A percentile compares a stretch with the other conserved stretches of the same genome.
phyloP scores from a whole-genome alignment of 2,888 invertebrate genomes.

The Hylaea fasciaria region DNA sequence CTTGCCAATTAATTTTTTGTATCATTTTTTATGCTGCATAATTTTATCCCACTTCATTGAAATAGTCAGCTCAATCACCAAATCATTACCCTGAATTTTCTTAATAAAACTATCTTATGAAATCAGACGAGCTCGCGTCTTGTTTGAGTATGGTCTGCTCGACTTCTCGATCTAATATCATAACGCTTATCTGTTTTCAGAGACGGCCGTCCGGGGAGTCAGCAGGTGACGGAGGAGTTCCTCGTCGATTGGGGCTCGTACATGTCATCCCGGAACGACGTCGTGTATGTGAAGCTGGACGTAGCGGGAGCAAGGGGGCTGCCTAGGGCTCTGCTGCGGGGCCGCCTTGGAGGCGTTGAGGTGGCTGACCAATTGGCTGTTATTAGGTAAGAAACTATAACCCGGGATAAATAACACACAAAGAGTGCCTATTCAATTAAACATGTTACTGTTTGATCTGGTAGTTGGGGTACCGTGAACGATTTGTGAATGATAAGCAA shows the following conservation, averaged over 20 bases:
- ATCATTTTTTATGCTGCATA: not conserved
- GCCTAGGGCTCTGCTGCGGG: conserved; percentile 92
- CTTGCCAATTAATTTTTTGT: conserved; percentile 12
- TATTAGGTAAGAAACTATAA: conserved; percentile 81
- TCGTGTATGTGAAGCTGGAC: conserved; percentile 95
- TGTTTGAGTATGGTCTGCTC: too few species aligned
- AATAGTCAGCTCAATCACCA: too few species aligned
- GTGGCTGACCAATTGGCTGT: conserved; percentile 96
- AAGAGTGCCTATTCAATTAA: not conserved
- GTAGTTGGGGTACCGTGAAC: too few species aligned
- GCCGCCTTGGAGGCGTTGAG: conserved; percentile 94
- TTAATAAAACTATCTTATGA: too few species aligned
- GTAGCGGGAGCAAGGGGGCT: conserved; percentile 94
- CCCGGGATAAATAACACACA: not conserved
- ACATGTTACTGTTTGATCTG: too few species aligned
- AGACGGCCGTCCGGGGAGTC: conserved; percentile 96
- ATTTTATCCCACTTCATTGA: too few species aligned
- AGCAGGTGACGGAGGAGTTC: conserved; percentile 95
- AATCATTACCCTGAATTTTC: too few species aligned
- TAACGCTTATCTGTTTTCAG: conserved; percentile 69
- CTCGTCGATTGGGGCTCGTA: conserved; percentile 96
- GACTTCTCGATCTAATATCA: not conserved
- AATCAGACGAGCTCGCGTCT: too few species aligned
- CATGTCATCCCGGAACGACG: conserved; percentile 95
- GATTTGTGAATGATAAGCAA: too few species aligned